These are phyloP conservation scores for Eleginops maclovinus DNA, from an alignment of 2,113 vertebrate species.

Conservation along the genomic window DNA sequence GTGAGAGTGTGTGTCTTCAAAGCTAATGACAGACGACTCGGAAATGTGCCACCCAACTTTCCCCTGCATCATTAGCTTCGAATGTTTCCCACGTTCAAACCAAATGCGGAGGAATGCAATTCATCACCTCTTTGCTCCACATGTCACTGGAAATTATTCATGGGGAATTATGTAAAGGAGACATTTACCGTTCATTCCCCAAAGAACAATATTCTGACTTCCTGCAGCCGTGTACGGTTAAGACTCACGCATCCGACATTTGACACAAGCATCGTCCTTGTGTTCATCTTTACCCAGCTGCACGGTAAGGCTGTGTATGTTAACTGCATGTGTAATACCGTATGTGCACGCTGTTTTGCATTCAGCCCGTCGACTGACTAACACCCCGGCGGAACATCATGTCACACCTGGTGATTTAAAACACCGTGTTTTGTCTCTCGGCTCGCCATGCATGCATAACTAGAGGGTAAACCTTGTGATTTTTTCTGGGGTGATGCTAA, in stretches of 20 bases:
- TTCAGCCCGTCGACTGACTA: background rate
- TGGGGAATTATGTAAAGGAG: slow-evolving; percentile 45
- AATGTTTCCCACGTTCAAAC: slow-evolving; percentile 17
- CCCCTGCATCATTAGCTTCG: slow-evolving; percentile 47
- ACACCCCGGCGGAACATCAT: slow-evolving; percentile 8
- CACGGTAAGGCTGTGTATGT: background rate
- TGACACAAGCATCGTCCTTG: slow-evolving; percentile 11
- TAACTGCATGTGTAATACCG: slow-evolving; percentile 4
- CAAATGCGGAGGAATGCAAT: slow-evolving; percentile 40
- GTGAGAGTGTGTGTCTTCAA: background rate
- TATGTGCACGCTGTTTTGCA: slow-evolving; percentile 19
- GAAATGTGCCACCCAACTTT: slow-evolving; percentile 8
- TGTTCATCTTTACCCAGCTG: slow-evolving; percentile 14
- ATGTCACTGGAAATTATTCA: slow-evolving; percentile 56
- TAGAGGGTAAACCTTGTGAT: background rate
- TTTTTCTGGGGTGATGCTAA: background rate
- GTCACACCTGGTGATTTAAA: slow-evolving; percentile 41
- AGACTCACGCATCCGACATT: slow-evolving; percentile 27
- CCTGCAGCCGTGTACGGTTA: background rate
- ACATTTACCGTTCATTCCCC: slow-evolving; percentile 54
- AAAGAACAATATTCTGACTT: slow-evolving; percentile 54
- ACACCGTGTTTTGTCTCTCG: slow-evolving; percentile 18
- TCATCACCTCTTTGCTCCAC: slow-evolving; percentile 48
- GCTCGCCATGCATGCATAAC: slow-evolving; percentile 21
- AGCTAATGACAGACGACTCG: slow-evolving; percentile 35